Evolutionary conservation across 92 coral and sea anemone genomes (phyloP).

Genomic region (Heliopora coerulea): DNA sequence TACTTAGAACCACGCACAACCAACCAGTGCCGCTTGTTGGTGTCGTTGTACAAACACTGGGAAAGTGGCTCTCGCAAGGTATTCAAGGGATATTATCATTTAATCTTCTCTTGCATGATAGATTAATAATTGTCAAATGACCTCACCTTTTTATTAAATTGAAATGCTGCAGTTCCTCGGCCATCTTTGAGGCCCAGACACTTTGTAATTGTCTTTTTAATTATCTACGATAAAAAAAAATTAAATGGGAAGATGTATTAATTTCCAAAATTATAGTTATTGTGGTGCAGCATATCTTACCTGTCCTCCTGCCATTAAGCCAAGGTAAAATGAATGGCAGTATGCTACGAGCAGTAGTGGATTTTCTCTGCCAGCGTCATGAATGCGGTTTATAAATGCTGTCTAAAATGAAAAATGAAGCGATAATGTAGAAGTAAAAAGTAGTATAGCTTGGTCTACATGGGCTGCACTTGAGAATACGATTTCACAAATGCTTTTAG

Average conservation of each 20-base stretch:
- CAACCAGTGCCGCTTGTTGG: too few species aligned
- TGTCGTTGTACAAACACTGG: too few species aligned
- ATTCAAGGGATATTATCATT: too few species aligned
- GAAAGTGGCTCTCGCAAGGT: too few species aligned
- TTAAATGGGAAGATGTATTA: background rate
- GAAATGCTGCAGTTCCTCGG: conserved; percentile 29
- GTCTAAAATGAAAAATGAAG: conserved; percentile 1
- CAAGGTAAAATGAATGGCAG: conserved; percentile 39
- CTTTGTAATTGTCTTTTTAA: conserved; percentile 11
- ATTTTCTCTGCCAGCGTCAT: conserved; percentile 9
- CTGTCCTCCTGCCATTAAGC: conserved; percentile 32
- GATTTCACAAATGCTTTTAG: too few species aligned
- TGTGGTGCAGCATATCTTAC: background rate
- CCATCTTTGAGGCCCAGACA: conserved; percentile 28
- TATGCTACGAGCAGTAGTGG: conserved; percentile 15
- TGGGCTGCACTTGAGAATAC: too few species aligned
- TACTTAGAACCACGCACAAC: too few species aligned
- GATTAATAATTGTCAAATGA: background rate
- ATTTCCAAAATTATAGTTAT: background rate
- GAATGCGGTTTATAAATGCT: conserved; percentile 7
- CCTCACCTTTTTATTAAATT: conserved; percentile 14
- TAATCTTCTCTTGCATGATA: background rate
- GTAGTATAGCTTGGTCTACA: too few species aligned
- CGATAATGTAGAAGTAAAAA: too few species aligned
- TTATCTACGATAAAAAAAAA: background rate